Percentiles rank a stretch among this genome's conserved stretches.
phyloP scores from a whole-genome alignment of 2,888 invertebrate species.

The Prosopocoilus inquinatus region DNA sequence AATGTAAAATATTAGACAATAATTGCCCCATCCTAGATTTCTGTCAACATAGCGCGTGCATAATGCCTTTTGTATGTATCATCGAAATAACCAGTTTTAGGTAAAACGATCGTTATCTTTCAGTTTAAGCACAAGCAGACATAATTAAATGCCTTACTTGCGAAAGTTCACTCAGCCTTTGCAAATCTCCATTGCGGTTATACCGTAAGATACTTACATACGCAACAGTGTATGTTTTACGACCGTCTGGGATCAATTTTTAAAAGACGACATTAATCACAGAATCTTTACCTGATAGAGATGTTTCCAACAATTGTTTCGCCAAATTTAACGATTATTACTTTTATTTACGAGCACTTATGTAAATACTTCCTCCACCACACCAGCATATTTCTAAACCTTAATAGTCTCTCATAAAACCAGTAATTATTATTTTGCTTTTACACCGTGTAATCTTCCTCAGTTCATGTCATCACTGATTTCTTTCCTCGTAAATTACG shows the following conservation, averaged over 20 bases:
- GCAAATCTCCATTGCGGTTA: background rate
- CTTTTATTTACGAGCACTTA: conserved; percentile 22
- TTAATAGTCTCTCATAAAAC: conserved; percentile 12
- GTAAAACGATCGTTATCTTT: background rate
- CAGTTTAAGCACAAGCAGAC: no score
- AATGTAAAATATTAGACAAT: conserved; percentile 10
- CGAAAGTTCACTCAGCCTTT: background rate
- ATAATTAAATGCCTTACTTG: background rate
- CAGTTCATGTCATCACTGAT: background rate
- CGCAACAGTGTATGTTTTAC: background rate
- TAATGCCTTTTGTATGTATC: conserved; percentile 3
- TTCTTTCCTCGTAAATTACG: no score
- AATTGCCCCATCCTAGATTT: conserved; percentile 7
- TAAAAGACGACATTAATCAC: background rate
- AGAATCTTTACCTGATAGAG: conserved; percentile 5
- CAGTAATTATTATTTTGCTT: conserved; percentile 12
- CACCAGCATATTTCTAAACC: background rate
- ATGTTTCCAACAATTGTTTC: conserved; percentile 3
- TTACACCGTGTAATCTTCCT: conserved; percentile 6
- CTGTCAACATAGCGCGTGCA: conserved; percentile 9
- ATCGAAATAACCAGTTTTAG: conserved; percentile 11
- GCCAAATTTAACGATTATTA: conserved; percentile 24
- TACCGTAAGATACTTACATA: conserved; percentile 1
- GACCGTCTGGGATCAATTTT: background rate
- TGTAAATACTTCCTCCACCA: conserved; percentile 14